A percentile compares a stretch with the other conserved stretches of the same genome.
These are phyloP conservation scores for Mesorhabditis belari DNA, from an alignment of 2,888 invertebrate genomes.

Conservation along the genomic window DNA sequence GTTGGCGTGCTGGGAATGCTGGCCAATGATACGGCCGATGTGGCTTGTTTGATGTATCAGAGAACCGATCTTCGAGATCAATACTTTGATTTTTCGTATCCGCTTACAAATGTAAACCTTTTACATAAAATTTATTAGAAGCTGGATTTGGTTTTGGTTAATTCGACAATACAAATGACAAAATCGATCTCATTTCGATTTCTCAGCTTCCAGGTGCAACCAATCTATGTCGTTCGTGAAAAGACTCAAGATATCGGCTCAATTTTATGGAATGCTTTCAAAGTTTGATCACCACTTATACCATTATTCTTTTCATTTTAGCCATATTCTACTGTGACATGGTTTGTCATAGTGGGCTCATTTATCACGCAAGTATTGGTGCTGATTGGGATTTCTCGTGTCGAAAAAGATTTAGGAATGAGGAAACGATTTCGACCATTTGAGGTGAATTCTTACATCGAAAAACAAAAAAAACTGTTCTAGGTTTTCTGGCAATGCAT, in stretches of 20 bases:
- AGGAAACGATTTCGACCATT: constrained; percentile 23
- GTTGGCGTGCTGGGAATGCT: constrained; percentile 34
- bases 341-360: constrained; percentile 25
- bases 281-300: no score
- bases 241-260: constrained; percentile 15
- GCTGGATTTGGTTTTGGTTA: no score
- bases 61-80: constrained; percentile 26
- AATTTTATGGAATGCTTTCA: constrained; percentile 41
- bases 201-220: constrained; percentile 18
- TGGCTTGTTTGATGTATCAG: constrained; percentile 34
- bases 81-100: constrained; percentile 34
- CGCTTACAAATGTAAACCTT: constrained; percentile 30
- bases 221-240: constrained; percentile 21
- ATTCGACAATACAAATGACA: no score
- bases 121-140: no score
- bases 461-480: not conserved
- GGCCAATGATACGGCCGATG: constrained; percentile 35
- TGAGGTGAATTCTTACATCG: constrained; percentile 13
- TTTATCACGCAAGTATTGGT: constrained; percentile 11
- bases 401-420: constrained; percentile 24
- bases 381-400: constrained; percentile 19
- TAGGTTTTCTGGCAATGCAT: constrained; percentile 35
- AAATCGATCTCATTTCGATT: no score
- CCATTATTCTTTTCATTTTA: no score
- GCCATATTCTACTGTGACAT: constrained; percentile 28